A percentile compares a stretch with the other conserved stretches of the same genome.
phyloP scores from a whole-genome alignment of 2,113 vertebrate genomes.

The Scatophagus argus region DNA sequence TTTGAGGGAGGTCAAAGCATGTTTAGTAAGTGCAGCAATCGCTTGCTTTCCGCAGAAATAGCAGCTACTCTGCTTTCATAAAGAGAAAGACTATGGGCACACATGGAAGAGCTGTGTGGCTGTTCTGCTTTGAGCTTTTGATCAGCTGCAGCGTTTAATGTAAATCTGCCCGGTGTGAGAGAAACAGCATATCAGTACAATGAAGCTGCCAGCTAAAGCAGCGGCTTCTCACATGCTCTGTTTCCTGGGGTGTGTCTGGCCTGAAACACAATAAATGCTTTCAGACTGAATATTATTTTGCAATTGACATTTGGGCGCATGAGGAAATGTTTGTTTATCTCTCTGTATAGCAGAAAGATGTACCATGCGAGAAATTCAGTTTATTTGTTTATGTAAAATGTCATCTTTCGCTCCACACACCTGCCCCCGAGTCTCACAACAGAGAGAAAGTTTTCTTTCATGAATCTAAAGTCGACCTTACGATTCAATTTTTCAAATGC shows the following conservation, averaged over 20 bases:
- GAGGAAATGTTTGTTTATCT: conserved; percentile 50
- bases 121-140: neutral
- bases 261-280: conserved; percentile 30
- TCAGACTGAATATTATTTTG: conserved; percentile 53
- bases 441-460: conserved; percentile 44
- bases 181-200: conserved; percentile 24
- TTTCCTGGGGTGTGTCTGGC: conserved; percentile 15
- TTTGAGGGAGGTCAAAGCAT: neutral
- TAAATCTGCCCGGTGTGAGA: neutral
- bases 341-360: conserved; percentile 41
- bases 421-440: conserved; percentile 35
- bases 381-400: conserved; percentile 75
- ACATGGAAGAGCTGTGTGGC: neutral
- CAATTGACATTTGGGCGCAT: conserved; percentile 66
- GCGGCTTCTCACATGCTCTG: conserved; percentile 19
- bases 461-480: conserved; percentile 63
- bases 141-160: conserved; percentile 4
- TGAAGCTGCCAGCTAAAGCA: neutral
- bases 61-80: too few species aligned
- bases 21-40: neutral
- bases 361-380: conserved; percentile 58
- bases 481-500: conserved; percentile 30
- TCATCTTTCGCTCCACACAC: conserved; percentile 45
- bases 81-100: neutral
- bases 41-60: neutral